Conservation (phyloP, 2,797 vertebrate species). For the Pitangus sulphuratus region DNA sequence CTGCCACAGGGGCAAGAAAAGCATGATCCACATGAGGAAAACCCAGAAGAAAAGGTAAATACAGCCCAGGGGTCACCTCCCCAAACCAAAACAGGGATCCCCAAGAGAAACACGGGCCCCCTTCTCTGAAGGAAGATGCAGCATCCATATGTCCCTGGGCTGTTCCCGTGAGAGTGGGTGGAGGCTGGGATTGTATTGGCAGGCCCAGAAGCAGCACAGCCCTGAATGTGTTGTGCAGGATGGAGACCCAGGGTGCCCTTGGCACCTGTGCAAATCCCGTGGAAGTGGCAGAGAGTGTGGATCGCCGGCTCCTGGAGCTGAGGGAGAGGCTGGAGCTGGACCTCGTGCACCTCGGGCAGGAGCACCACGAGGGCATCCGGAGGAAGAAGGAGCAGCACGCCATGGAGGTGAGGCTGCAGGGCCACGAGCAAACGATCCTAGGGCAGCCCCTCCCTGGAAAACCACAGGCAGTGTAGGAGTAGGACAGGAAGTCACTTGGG, state of each 20-base stretch:
- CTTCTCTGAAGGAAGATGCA: not conserved
- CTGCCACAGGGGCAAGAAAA: conserved; percentile 58
- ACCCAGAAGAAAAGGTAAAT: conserved; percentile 85
- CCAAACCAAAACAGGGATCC: not conserved
- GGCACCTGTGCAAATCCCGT: not conserved
- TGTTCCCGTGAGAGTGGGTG: not conserved
- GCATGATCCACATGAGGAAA: not conserved
- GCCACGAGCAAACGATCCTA: not conserved
- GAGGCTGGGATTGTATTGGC: not conserved
- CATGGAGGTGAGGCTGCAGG: conserved; percentile 78
- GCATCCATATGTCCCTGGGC: not conserved
- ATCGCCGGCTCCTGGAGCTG: conserved; percentile 76
- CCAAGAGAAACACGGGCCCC: not conserved
- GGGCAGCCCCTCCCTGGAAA: not conserved
- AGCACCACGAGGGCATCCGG: conserved; percentile 80
- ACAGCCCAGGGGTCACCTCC: not conserved
- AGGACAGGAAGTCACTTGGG: conserved; percentile 72
- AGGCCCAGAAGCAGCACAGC: not conserved
- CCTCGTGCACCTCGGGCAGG: conserved; percentile 80
- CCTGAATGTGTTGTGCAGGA: conserved; percentile 48
- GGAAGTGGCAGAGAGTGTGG: conserved; percentile 44
- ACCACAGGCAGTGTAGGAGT: conserved; percentile 69
- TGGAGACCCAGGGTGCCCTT: conserved; percentile 4
- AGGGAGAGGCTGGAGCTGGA: conserved; percentile 85
- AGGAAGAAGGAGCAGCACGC: conserved; percentile 89